These are phyloP conservation scores for Hydrochoerus hydrochaeris DNA, from an alignment of 2,113 vertebrate genomes.

Conservation along the genomic window DNA sequence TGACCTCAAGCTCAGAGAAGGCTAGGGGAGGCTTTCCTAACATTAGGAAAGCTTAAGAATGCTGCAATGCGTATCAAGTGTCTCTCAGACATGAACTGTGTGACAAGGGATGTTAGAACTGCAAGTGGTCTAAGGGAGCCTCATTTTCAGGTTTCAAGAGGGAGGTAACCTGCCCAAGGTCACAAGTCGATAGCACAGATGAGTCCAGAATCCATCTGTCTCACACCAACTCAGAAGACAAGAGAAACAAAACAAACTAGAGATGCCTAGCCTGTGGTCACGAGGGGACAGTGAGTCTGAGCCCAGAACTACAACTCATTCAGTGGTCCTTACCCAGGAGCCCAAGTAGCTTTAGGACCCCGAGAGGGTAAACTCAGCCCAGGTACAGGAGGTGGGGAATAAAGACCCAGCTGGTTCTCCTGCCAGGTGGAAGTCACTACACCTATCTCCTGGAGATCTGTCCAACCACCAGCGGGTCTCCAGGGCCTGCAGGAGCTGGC, in stretches of 20 bases:
- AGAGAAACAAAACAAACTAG: not conserved
- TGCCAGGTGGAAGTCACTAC: not conserved
- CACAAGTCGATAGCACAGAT: not conserved
- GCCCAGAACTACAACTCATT: not conserved
- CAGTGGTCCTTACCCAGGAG: not conserved
- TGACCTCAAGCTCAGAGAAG: slow-evolving; percentile 5
- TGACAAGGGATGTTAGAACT: not conserved
- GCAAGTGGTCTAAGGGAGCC: not conserved
- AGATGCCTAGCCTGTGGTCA: not conserved
- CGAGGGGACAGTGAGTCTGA: not conserved
- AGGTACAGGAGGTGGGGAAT: not conserved
- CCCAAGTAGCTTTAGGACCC: not conserved
- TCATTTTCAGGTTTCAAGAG: not conserved
- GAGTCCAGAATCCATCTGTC: not conserved
- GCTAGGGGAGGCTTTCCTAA: not conserved
- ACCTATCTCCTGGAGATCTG: not conserved
- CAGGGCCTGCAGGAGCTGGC: not conserved
- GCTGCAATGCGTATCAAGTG: not conserved
- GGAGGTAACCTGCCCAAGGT: not conserved
- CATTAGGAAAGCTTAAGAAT: not conserved
- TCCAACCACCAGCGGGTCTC: not conserved
- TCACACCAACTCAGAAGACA: not conserved
- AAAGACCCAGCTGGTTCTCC: not conserved
- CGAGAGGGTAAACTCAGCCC: not conserved
- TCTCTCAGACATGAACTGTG: not conserved